These are phyloP conservation scores for Mungos mungo DNA, from an alignment of 2,113 vertebrate species.

Conservation along the genomic window DNA sequence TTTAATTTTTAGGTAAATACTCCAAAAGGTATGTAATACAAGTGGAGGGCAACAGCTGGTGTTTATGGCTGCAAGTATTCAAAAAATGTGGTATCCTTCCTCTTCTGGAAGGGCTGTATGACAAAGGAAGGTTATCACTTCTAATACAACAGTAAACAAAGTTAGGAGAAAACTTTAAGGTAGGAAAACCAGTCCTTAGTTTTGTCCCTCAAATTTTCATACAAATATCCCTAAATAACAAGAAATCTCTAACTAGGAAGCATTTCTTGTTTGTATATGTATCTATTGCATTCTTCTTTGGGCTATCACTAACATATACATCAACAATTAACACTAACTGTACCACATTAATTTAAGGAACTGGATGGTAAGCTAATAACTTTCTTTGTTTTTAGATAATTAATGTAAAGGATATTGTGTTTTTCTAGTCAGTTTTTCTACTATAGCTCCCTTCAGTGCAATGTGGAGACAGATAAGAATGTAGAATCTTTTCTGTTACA, in stretches of 20 bases:
- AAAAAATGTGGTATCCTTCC: not conserved
- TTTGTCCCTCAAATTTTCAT: not conserved
- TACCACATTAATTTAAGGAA: not conserved
- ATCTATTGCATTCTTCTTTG: not conserved
- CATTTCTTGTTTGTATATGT: not conserved
- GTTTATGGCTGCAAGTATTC: not conserved
- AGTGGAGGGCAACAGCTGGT: not conserved
- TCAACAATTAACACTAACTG: not conserved
- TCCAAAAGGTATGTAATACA: not conserved
- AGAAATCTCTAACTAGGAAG: not conserved
- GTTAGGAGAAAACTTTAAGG: not conserved
- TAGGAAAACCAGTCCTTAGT: not conserved
- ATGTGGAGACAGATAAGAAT: not conserved
- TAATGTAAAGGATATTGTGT: not conserved
- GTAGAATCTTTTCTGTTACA: not conserved
- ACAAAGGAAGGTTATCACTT: not conserved
- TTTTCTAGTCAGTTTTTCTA: not conserved
- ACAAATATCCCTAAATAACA: not conserved
- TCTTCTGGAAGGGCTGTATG: not conserved
- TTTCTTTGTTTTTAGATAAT: not conserved
- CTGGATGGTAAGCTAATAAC: not conserved
- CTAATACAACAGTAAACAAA: not conserved
- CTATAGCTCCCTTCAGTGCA: not conserved
- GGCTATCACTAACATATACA: not conserved
- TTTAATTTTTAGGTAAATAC: not conserved